phyloP scores from a whole-genome alignment of 2,113 vertebrate species.

The Synodontis membranacea region DNA sequence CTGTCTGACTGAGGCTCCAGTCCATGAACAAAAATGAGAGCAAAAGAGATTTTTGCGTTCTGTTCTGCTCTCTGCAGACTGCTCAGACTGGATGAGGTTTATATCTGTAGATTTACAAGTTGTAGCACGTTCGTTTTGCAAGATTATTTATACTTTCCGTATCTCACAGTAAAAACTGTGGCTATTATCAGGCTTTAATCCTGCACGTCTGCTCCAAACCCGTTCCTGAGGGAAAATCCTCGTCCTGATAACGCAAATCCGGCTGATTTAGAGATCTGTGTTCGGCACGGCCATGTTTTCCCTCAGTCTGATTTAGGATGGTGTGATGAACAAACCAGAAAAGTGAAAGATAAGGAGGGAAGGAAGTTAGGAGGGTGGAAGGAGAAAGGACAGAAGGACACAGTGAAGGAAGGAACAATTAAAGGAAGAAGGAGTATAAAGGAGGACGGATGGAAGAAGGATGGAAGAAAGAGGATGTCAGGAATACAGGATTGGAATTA shows the following conservation, averaged over 20 bases:
- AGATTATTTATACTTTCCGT: not conserved
- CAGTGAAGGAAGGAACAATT: not conserved
- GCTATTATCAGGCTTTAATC: not conserved
- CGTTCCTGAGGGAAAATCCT: slow-evolving; percentile 19
- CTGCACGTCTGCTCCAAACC: not conserved
- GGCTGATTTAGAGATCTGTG: slow-evolving; percentile 52
- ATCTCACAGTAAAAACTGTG: not conserved
- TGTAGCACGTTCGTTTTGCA: not conserved
- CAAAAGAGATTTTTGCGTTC: not conserved
- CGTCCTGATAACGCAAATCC: slow-evolving; percentile 13
- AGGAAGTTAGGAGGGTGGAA: not conserved
- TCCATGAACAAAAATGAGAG: not conserved
- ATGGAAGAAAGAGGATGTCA: too few relatives aligned
- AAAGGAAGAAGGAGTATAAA: not conserved
- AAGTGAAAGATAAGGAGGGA: not conserved
- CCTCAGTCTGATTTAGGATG: not conserved
- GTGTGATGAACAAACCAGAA: not conserved
- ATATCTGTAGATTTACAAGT: not conserved
- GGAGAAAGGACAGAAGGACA: not conserved
- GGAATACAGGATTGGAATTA: too few relatives aligned
- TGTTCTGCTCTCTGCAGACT: not conserved
- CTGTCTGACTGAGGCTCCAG: slow-evolving; percentile 28
- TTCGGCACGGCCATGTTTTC: too few relatives aligned
- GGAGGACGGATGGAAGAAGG: not conserved
- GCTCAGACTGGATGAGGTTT: not conserved